Evolutionary conservation across 2,888 invertebrate genomes (phyloP), one percentile per base, ranked within the genome.

Genomic region (Drosophila yooni): DNA sequence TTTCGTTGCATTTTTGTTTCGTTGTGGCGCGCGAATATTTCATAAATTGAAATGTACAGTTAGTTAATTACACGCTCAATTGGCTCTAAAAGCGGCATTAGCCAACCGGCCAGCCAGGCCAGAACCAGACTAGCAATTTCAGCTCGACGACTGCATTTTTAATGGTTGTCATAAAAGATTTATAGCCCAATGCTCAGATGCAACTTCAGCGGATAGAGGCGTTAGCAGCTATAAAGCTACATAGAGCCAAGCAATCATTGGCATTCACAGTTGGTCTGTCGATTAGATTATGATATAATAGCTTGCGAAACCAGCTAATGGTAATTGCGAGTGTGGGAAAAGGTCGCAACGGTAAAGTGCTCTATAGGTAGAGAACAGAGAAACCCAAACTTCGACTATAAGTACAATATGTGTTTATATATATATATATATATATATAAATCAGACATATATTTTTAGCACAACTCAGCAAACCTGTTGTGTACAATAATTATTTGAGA

Each of bases 11-110:
- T 54, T 34, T 54, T 36, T 29, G 54, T 61, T 68, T 53, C 33
- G 40, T 33, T 48, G 73, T 51, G 29, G 57, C 48, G 21, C 43
- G 82, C 75, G 72, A 81, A 88, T 88, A 83, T 77, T 79, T 88
- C 81, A 87, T 80, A 81, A 83, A 90, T 90, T 88, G 87, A 87
- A 86, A 88, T 88, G 82, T 86, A 90, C 90, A 86, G 87, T 88
- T 88, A 90, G 88, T 88, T 90, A 90, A 87, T 90, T 87, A 90
- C 84, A 84, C 83, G 78, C 86, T 82, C 89, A 82, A 89, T 86
- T 89, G 78, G 73, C 81, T 81, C 76, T 74, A 87, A 84, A 83
- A 89, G 87, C 67, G 84, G 82, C 88, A 85, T 89, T 84, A 78
- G 82, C 70, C 74, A 54, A 56, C 33, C 66, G 56, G 48, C 51